A percentile compares a stretch with the other conserved stretches of the same genome.
Conservation (phyloP, 1,140 invertebrate genomes). For the Megathymus violae region DNA sequence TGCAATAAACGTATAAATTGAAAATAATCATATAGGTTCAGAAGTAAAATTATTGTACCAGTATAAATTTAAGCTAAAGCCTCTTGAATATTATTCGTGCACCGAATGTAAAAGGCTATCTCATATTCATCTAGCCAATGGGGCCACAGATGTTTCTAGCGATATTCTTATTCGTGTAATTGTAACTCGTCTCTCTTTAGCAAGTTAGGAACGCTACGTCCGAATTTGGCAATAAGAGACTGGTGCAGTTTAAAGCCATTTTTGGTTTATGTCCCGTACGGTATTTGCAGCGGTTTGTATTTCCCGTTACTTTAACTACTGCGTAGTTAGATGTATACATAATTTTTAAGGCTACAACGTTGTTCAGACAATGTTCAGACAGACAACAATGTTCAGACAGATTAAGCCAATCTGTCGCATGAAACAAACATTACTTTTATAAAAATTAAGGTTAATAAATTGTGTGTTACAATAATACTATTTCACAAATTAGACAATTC, state of each 20-base stretch:
- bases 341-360: constrained; percentile 10
- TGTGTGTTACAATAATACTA: too few species aligned
- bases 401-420: constrained; percentile 7
- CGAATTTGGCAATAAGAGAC: constrained; percentile 52
- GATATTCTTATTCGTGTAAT: constrained; percentile 8
- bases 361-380: too few species aligned
- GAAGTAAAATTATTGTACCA: not conserved
- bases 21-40: not conserved
- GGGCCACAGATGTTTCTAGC: not conserved
- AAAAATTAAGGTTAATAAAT: too few species aligned
- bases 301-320: constrained; percentile 74
- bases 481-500: not conserved
- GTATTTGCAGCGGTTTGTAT: constrained; percentile 72
- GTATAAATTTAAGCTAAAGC: not conserved
- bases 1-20: not conserved
- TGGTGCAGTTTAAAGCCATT: constrained; percentile 55
- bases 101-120: constrained; percentile 11
- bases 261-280: constrained; percentile 72
- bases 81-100: not conserved
- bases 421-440: constrained; percentile 7
- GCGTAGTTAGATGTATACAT: constrained; percentile 41
- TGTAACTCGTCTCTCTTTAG: constrained; percentile 22
- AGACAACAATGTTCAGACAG: not conserved
- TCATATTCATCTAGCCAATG: constrained; percentile 2
- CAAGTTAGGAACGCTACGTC: constrained; percentile 34